Conservation (phyloP, 1,140 invertebrate species). For the Cydia pomonella region DNA sequence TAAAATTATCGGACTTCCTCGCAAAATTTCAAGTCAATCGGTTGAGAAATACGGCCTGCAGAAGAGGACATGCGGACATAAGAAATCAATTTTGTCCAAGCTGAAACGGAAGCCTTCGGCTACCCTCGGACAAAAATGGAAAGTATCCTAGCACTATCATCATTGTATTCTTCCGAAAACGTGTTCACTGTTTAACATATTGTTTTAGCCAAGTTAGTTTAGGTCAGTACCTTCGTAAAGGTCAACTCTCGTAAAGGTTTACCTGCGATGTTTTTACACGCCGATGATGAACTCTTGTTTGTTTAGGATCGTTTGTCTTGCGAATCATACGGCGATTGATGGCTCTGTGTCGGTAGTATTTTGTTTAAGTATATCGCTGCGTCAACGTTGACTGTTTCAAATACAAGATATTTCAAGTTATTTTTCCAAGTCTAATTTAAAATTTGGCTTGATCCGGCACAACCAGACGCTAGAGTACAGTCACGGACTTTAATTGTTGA, state of each 20-base stretch:
- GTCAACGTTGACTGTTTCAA: not conserved
- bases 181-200: not conserved
- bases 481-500: no score
- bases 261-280: slow-evolving; percentile 4
- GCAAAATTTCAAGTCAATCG: no score
- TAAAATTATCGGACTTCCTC: no score
- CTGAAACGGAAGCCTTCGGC: no score
- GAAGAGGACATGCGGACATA: no score
- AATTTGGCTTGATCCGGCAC: no score
- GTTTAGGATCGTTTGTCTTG: not conserved
- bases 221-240: not conserved
- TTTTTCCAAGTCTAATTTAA: no score
- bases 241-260: not conserved
- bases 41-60: no score
- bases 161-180: not conserved
- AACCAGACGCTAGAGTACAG: no score
- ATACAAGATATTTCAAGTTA: not conserved
- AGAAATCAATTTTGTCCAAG: no score
- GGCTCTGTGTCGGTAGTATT: not conserved
- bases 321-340: not conserved
- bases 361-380: not conserved
- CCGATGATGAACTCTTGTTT: not conserved
- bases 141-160: not conserved
- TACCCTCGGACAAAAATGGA: not conserved
- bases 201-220: not conserved